These are phyloP conservation scores for Cantharis rustica DNA, from an alignment of 2,888 invertebrate species.

Conservation along the genomic window DNA sequence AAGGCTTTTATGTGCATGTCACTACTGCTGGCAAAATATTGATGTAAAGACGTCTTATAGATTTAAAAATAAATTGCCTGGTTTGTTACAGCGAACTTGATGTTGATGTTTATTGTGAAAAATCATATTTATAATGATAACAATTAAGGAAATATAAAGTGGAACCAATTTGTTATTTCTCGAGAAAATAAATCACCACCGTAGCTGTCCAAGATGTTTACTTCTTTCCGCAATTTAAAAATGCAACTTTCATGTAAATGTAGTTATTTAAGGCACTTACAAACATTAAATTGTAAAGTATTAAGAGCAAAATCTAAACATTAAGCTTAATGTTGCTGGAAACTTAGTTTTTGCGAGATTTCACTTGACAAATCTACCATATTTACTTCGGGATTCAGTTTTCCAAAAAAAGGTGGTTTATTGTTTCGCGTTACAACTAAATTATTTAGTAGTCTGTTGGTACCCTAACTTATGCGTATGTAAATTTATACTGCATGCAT, in stretches of 20 bases:
- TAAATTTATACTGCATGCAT: background rate
- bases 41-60: conserved; percentile 1
- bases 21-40: conserved; percentile 4
- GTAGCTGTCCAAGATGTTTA: background rate
- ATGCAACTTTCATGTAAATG: background rate
- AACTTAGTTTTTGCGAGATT: background rate
- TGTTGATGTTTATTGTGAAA: background rate
- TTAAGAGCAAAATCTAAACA: background rate
- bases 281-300: background rate
- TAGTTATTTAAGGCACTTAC: background rate
- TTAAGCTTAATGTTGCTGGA: background rate
- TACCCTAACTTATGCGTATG: background rate
- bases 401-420: background rate
- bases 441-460: background rate
- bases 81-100: background rate
- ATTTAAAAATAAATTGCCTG: conserved; percentile 4
- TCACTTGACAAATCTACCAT: background rate
- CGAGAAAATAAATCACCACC: background rate
- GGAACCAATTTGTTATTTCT: background rate
- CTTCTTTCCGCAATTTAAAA: background rate
- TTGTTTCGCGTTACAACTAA: background rate
- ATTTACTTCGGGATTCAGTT: background rate
- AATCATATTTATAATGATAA: background rate
- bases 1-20: conserved; percentile 10
- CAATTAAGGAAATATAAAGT: background rate